Evolutionary conservation across 2,797 vertebrate genomes (phyloP).

Genomic region (Triplophysa yarkandensis): DNA sequence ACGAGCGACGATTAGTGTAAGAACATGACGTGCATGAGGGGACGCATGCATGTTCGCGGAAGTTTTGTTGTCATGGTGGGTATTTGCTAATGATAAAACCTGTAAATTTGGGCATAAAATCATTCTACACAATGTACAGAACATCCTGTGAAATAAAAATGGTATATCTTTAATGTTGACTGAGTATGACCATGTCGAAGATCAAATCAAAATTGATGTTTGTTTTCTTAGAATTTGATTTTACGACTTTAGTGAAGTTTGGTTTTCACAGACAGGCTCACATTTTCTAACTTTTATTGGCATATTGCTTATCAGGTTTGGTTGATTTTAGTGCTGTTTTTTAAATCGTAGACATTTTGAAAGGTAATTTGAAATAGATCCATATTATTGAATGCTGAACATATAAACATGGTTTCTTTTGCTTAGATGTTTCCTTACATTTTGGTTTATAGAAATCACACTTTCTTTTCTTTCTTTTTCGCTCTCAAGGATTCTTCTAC

Average conservation of each 20-base stretch:
- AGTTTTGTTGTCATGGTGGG: neutral
- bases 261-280: too few species aligned
- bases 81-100: neutral
- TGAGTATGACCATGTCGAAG: too few species aligned
- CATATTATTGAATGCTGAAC: neutral
- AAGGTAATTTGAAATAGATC: neutral
- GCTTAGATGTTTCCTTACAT: neutral
- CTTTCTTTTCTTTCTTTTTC: neutral
- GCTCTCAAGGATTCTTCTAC: neutral
- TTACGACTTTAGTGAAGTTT: too few species aligned
- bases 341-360: constrained; percentile 1
- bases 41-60: constrained; percentile 39
- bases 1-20: constrained; percentile 19
- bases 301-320: too few species aligned
- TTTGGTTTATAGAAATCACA: neutral
- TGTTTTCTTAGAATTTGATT: too few species aligned
- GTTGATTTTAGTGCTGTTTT: too few species aligned
- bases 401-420: neutral
- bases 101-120: too few species aligned
- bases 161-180: too few species aligned
- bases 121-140: too few species aligned
- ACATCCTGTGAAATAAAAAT: too few species aligned
- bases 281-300: too few species aligned
- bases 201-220: too few species aligned
- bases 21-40: constrained; percentile 31